Evolutionary conservation across 2,797 vertebrate genomes (phyloP), one percentile per base, ranked within the genome.

Genomic region (Enteromius unitaeniatus): DNA sequence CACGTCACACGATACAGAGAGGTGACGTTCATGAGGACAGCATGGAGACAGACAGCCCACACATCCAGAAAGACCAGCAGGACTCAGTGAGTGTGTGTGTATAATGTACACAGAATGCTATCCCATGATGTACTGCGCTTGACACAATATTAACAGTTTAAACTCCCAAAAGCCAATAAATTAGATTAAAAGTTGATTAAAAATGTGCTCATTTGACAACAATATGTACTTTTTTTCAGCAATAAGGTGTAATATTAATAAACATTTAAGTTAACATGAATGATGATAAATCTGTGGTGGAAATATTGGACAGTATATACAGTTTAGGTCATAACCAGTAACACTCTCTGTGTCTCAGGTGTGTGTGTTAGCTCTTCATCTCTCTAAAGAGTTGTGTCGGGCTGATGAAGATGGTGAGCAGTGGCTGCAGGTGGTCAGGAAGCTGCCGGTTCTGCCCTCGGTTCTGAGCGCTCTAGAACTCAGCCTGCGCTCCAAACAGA

Each of bases 321-420:
- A 49, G 15, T 31, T 11, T 17, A 11, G 15, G 11, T 42, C 6
- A 13, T 70, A 49, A 49, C 3, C 13, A 4, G 14, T 62, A 2
- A 78, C 4, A 42, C 1, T 47, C n/a, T 68, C n/a, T n/a, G n/a
- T 7, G 2, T 8, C 6, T 79, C 92, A 99, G 98, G 97, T 99
- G 42, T 99, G 97, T 87, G 97, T 99, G 60, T 91, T 99, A 40
- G 98, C 97, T 0, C 93, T 99, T 78, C 97, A 99, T 84, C 89
- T 99, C 40, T 97, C 97, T 2, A 99, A 99, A 92, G 98, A 99
- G 92, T 94, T 99, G 87, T 99, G 97, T 84, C 95, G 96, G 80
- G 95, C 94, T 0, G 97, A 99, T 21, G 97, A 98, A 83, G 96
- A 97, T 0, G 97, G 97, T 0, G 97, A 99, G 83, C 96, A 95